Base-by-base conservation (phyloP, 2,888 invertebrate genomes). In the Eilema sororculum region DNA sequence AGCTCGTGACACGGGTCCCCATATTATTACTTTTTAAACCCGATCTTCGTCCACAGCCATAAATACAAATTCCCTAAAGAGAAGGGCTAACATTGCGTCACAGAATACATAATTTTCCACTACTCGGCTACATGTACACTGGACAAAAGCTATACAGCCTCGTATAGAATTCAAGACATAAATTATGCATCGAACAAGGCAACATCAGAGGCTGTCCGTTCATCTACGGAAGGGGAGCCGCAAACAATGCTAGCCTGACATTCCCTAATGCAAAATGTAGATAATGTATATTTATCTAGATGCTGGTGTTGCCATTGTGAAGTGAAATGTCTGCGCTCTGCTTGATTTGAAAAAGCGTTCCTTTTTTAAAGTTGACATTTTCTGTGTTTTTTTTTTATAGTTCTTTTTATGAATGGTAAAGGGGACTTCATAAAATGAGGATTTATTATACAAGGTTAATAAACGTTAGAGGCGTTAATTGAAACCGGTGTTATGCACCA, bases 1-100 rank as follows among this genome's bases (percentile, higher is more conserved):
- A 63, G 25, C 37, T 57, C 68, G n/a, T 63, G 68, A 63, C 58
- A 37, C 24, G 64, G 68, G 68, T 52, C 33, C 33, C 65, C 57
- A 65, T 33, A 30, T 24, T 65, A 57, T 57, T 56, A 33, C 24
- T 37, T 65, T 33, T 24, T 41, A 64, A 25, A n/a, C 25, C 13
- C 8, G n/a, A 52, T 28, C 64, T 52, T n/a, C 52, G 30, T 64
- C 22, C n/a, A 22, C 5, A 12, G 30, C 30, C 28, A 22, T 65
- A 65, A 52, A 65, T 25, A 65, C 16, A 65, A 13, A 65, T 9
- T 57, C 57, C 33, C 65, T 33, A 52, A 52, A 28, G 52, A 65
- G 52, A 56, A 33, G 57, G 57, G 24, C 9, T n/a, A 20, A 33
- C 33, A 65, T 33, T 33, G 16, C 33, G 20, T 33, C 56, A 16